These are phyloP conservation scores for Athripsodes cinereus DNA, from an alignment of 2,888 invertebrate genomes.

Conservation along the genomic window DNA sequence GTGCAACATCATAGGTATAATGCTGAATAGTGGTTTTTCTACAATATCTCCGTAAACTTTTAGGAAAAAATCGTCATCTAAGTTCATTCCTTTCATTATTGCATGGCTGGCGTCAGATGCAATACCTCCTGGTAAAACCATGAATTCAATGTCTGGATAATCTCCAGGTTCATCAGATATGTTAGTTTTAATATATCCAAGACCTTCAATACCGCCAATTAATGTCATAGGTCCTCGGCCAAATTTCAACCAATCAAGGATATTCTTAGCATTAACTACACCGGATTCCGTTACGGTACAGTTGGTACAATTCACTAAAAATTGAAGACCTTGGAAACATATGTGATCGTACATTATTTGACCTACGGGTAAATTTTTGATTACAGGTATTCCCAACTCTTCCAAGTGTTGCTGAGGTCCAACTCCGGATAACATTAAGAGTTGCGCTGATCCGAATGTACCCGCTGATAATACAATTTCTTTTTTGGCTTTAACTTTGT, in stretches of 20 bases:
- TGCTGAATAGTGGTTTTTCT: slow-evolving; percentile 51
- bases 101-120: slow-evolving; percentile 51
- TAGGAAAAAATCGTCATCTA: slow-evolving; percentile 50
- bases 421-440: slow-evolving; percentile 80
- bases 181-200: slow-evolving; percentile 58
- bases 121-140: slow-evolving; percentile 58
- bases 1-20: slow-evolving; percentile 64
- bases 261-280: slow-evolving; percentile 29
- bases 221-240: slow-evolving; percentile 46
- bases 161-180: slow-evolving; percentile 51
- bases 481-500: slow-evolving; percentile 56
- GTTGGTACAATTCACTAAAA: slow-evolving; percentile 39
- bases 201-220: slow-evolving; percentile 61
- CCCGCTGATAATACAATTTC: slow-evolving; percentile 85
- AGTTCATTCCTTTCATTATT: slow-evolving; percentile 50
- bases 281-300: slow-evolving; percentile 37
- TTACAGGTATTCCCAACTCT: slow-evolving; percentile 50
- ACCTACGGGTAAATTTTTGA: slow-evolving; percentile 63
- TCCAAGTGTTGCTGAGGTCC: slow-evolving; percentile 51
- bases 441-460: slow-evolving; percentile 81
- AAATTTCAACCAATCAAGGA: slow-evolving; percentile 37
- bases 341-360: slow-evolving; percentile 58
- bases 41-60: slow-evolving; percentile 51
- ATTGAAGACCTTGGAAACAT: slow-evolving; percentile 47
- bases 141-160: slow-evolving; percentile 62